Conservation (phyloP, 35 echinoderm and acorn worm genomes). For the Holothuria glaberrima region DNA sequence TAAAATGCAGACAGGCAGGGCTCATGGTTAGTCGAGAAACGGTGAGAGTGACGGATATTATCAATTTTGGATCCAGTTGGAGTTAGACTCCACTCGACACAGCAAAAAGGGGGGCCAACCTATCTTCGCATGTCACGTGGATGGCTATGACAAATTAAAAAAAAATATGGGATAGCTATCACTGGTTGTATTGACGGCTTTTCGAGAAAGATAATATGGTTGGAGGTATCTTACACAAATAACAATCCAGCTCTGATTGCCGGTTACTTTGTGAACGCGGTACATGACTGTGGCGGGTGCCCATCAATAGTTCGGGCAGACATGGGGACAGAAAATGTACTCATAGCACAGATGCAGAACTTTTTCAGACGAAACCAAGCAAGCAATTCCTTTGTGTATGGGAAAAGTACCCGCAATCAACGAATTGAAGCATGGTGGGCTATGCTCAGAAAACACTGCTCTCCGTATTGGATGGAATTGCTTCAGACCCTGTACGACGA, state of each 20-base stretch:
- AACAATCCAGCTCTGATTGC: constrained; percentile 31
- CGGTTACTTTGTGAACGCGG: constrained; percentile 45
- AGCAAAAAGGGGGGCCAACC: not conserved
- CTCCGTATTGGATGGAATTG: constrained; percentile 32
- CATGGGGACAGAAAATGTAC: constrained; percentile 53
- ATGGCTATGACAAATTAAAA: constrained; percentile 49
- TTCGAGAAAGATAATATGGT: constrained; percentile 49
- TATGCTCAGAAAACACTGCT: constrained; percentile 22
- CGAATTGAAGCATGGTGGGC: constrained; percentile 48
- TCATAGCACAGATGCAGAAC: constrained; percentile 25
- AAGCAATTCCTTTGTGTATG: constrained; percentile 26
- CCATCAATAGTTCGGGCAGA: constrained; percentile 42
- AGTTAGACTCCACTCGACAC: constrained; percentile 2
- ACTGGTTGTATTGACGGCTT: constrained; percentile 60
- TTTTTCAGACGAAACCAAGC: constrained; percentile 29
- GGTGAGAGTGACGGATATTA: constrained; percentile 15
- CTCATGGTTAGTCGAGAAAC: constrained; percentile 41
- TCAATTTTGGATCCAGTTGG: constrained; percentile 48
- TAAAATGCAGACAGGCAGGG: constrained; percentile 28
- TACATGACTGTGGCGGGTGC: constrained; percentile 17
- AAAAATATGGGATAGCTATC: constrained; percentile 29
- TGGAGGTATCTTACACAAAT: constrained; percentile 37
- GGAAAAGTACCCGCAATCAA: constrained; percentile 44
- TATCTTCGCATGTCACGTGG: constrained; percentile 55
- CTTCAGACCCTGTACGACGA: not conserved